phyloP scores from a whole-genome alignment of 2,888 invertebrate species.

The Lissocephala sabroskyi region DNA sequence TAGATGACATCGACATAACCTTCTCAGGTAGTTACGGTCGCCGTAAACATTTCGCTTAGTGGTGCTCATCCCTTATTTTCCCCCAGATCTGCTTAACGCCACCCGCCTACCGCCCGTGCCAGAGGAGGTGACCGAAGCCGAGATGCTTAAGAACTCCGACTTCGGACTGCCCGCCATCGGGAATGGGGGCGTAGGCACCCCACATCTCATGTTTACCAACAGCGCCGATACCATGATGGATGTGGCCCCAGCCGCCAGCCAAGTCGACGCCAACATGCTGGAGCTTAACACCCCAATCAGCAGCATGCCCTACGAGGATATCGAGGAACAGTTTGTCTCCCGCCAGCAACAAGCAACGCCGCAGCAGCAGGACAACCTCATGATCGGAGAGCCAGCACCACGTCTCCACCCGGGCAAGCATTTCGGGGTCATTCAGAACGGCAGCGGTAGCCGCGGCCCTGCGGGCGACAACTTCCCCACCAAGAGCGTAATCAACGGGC shows the following conservation, averaged over 20 bases:
- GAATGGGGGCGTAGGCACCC: too few species aligned
- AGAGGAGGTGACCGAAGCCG: conserved; percentile 76
- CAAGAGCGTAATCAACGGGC: conserved; percentile 69
- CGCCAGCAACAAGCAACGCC: conserved; percentile 31
- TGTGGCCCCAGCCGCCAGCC: conserved; percentile 28
- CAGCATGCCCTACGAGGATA: conserved; percentile 55
- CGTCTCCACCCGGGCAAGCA: conserved; percentile 42
- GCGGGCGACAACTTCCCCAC: conserved; percentile 38
- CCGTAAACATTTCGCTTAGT: too few species aligned
- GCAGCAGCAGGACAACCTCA: conserved; percentile 19
- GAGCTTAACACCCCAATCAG: conserved; percentile 67
- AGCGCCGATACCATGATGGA: conserved; percentile 63
- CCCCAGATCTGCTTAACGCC: conserved; percentile 66
- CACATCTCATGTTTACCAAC: too few species aligned
- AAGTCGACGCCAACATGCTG: conserved; percentile 68
- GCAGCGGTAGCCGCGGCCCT: conserved; percentile 20
- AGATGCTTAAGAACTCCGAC: conserved; percentile 74
- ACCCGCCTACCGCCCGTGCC: conserved; percentile 77
- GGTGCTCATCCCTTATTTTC: conserved; percentile 20
- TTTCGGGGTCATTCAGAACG: conserved; percentile 37
- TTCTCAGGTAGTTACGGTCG: conserved; percentile 86
- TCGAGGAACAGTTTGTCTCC: conserved; percentile 61
- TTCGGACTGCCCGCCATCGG: conserved; percentile 59
- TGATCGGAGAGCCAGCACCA: conserved; percentile 9
- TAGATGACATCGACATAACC: conserved; percentile 92